These are phyloP conservation scores for Rhaphigaster nebulosa DNA, from an alignment of 2,888 invertebrate species.

Conservation along the genomic window DNA sequence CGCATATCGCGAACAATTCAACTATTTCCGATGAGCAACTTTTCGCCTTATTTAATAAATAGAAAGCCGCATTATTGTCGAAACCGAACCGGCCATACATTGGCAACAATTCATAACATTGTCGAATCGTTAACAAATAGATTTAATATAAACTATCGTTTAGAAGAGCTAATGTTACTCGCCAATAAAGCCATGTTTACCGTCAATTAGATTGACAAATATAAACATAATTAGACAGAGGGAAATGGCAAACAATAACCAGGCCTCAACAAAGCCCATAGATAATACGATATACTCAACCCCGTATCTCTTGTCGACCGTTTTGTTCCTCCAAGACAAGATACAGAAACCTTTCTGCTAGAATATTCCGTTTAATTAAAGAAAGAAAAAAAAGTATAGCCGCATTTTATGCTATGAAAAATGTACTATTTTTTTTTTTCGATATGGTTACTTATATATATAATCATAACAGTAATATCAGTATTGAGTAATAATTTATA, in stretches of 20 bases:
- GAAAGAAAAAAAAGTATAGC: not conserved
- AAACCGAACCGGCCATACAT: not conserved
- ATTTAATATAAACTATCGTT: constrained; percentile 1
- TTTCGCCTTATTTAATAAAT: not conserved
- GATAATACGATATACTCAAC: not conserved
- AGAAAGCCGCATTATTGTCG: constrained; percentile 1
- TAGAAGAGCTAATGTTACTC: not conserved
- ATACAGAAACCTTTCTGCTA: not conserved
- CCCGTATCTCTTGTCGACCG: not conserved
- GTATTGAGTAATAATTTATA: not conserved
- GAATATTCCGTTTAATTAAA: not conserved
- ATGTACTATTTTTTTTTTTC: not conserved
- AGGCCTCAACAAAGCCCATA: not conserved
- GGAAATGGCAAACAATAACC: constrained; percentile 18
- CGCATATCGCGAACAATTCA: not conserved
- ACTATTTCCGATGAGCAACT: not conserved
- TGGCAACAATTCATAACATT: not conserved
- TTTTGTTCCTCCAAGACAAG: not conserved
- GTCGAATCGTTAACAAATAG: not conserved
- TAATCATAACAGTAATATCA: not conserved
- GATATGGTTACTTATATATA: not conserved
- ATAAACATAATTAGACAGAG: constrained; percentile 39
- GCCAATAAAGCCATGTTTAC: constrained; percentile 20
- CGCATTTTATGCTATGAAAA: not conserved
- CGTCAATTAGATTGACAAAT: constrained; percentile 46